A percentile compares a stretch with the other conserved stretches of the same genome.
Conservation (phyloP, 2,113 vertebrate genomes). For the Catagonus wagneri region DNA sequence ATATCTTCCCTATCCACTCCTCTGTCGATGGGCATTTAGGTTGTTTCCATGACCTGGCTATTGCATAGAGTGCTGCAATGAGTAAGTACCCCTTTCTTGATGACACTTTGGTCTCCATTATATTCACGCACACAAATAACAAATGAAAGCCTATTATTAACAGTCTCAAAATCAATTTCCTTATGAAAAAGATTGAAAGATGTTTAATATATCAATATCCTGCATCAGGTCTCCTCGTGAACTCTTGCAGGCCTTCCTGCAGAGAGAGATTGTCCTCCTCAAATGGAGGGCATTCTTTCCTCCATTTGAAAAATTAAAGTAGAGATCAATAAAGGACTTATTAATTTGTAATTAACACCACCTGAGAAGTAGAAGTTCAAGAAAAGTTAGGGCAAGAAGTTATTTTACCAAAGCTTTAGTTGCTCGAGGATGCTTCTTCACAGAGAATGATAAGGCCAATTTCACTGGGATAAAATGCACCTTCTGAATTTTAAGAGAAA, state of each 20-base stretch:
- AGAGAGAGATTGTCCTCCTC: not conserved
- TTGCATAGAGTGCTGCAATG: too few relatives aligned
- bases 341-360: not conserved
- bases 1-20: too few relatives aligned
- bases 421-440: not conserved
- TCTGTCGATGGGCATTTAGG: too few relatives aligned
- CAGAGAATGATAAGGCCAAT: constrained; percentile 25
- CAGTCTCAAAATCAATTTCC: constrained; percentile 20
- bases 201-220: not conserved
- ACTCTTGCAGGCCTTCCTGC: not conserved
- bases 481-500: constrained; percentile 23
- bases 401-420: constrained; percentile 45
- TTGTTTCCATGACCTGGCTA: too few relatives aligned
- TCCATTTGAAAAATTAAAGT: constrained; percentile 13
- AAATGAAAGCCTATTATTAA: constrained; percentile 43
- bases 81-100: not conserved
- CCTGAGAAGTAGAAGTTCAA: not conserved
- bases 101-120: constrained; percentile 27
- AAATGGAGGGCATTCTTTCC: not conserved
- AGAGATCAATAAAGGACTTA: not conserved
- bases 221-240: not conserved
- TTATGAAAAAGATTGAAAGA: not conserved
- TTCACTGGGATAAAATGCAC: constrained; percentile 20
- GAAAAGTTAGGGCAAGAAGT: constrained; percentile 8
- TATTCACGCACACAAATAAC: not conserved